Evolutionary conservation across 2,888 invertebrate genomes (phyloP).

Genomic region (Salpingus planirostris): DNA sequence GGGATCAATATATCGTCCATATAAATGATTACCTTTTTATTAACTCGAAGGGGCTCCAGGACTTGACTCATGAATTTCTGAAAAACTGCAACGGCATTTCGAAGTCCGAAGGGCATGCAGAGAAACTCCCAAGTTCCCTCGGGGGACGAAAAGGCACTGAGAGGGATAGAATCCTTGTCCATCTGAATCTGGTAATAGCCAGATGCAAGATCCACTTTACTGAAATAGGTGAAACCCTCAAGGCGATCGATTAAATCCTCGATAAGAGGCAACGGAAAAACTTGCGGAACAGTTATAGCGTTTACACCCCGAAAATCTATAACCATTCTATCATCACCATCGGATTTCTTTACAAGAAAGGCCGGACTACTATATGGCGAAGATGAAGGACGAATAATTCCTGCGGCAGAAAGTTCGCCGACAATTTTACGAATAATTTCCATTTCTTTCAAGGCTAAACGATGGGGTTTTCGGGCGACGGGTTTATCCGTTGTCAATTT

Average conservation of each 20-base stretch:
- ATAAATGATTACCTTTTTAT: slow-evolving; percentile 4
- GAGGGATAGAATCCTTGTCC: slow-evolving; percentile 15
- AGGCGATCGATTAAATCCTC: slow-evolving; percentile 14
- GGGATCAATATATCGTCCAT: slow-evolving; percentile 10
- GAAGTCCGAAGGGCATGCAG: slow-evolving; percentile 1
- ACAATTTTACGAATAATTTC: slow-evolving; percentile 1
- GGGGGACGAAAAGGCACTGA: slow-evolving; percentile 20
- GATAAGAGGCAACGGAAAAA: slow-evolving; percentile 11
- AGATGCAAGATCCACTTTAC: slow-evolving; percentile 17
- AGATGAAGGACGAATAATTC: background rate
- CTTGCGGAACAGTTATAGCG: slow-evolving; percentile 7
- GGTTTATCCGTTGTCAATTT: background rate
- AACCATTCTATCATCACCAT: slow-evolving; percentile 1
- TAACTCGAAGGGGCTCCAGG: slow-evolving; percentile 3
- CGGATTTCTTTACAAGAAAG: slow-evolving; percentile 4
- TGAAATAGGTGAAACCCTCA: slow-evolving; percentile 12
- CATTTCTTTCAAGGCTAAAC: background rate
- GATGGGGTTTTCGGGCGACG: slow-evolving; percentile 1
- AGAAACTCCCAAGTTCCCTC: slow-evolving; percentile 1
- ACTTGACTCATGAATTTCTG: slow-evolving; percentile 7
- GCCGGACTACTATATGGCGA: slow-evolving; percentile 2
- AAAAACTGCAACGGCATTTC: slow-evolving; percentile 7
- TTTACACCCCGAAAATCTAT: slow-evolving; percentile 13
- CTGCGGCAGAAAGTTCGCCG: background rate
- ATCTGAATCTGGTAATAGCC: slow-evolving; percentile 27